Evolutionary conservation across 64 coral and sea anemone species (phyloP).

Genomic region (Pocillopora verrucosa): DNA sequence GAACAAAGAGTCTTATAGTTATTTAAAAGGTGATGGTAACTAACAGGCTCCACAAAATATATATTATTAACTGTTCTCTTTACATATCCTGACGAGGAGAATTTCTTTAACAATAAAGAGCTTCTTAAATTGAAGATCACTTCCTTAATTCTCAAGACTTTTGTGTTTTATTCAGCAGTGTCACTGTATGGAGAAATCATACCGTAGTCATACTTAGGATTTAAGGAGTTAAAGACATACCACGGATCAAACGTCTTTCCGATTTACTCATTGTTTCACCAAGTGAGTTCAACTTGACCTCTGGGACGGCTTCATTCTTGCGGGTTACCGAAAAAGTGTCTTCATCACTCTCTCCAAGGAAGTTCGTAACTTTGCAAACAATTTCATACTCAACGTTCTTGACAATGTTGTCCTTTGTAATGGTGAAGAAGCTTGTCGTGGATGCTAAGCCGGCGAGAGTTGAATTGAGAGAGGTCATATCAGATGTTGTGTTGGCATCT

Average conservation of each 20-base stretch:
- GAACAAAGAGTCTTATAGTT: no score
- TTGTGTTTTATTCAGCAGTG: no score
- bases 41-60: no score
- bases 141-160: no score
- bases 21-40: no score
- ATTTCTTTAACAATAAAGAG: no score
- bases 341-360: slow-evolving; percentile 43
- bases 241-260: not conserved
- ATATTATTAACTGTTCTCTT: no score
- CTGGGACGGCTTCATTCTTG: slow-evolving; percentile 31
- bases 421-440: not conserved
- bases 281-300: not conserved
- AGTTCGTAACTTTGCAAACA: slow-evolving; percentile 53
- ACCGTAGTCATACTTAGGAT: no score
- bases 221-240: not conserved
- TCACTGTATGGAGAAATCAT: no score
- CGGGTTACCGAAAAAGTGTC: slow-evolving; percentile 35
- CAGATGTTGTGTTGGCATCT: not conserved
- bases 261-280: not conserved
- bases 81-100: no score
- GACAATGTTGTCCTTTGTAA: not conserved
- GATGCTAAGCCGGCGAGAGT: not conserved
- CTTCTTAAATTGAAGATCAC: no score
- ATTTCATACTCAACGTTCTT: slow-evolving; percentile 58
- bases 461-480: slow-evolving; percentile 8